A percentile compares a stretch with the other conserved stretches of the same genome.
Conservation (phyloP, 2,113 vertebrate species). For the Hyla sarda region DNA sequence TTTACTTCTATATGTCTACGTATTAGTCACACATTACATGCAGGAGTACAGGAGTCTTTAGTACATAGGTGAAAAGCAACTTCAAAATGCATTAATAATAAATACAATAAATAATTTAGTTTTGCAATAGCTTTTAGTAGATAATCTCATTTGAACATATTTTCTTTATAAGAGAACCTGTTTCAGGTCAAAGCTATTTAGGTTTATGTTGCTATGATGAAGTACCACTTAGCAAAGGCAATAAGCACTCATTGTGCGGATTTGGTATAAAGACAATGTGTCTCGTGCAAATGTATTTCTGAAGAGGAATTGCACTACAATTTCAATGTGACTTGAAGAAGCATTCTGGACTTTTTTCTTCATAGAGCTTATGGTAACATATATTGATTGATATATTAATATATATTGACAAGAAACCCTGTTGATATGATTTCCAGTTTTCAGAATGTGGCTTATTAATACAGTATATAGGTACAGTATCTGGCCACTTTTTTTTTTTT, state of each 20-base stretch:
- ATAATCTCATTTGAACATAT: slow-evolving; percentile 26
- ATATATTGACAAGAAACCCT: neutral
- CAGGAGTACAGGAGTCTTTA: neutral
- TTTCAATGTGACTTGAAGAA: neutral
- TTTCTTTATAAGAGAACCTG: slow-evolving; percentile 26
- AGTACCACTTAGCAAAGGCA: slow-evolving; percentile 37
- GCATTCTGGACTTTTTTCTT: neutral
- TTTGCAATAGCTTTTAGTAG: slow-evolving; percentile 17
- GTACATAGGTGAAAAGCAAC: slow-evolving; percentile 4
- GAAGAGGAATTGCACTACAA: slow-evolving; percentile 5
- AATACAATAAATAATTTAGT: slow-evolving; percentile 17
- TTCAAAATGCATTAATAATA: slow-evolving; percentile 20
- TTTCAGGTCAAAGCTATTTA: slow-evolving; percentile 33
- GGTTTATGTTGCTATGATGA: slow-evolving; percentile 24
- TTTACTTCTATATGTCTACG: too few species aligned
- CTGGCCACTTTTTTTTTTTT: too few species aligned
- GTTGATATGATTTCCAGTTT: neutral
- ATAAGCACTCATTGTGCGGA: slow-evolving; percentile 24
- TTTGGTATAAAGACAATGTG: slow-evolving; percentile 40
- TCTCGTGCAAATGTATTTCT: slow-evolving; percentile 35
- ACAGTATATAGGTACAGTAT: neutral
- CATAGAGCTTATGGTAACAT: neutral
- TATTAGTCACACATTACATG: too few species aligned
- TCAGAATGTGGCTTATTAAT: neutral
- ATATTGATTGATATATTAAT: too few species aligned